A percentile compares a stretch with the other conserved stretches of the same genome.
These are phyloP conservation scores for Acanthisitta chloris DNA, from an alignment of 2,113 vertebrate genomes.

Conservation along the genomic window DNA sequence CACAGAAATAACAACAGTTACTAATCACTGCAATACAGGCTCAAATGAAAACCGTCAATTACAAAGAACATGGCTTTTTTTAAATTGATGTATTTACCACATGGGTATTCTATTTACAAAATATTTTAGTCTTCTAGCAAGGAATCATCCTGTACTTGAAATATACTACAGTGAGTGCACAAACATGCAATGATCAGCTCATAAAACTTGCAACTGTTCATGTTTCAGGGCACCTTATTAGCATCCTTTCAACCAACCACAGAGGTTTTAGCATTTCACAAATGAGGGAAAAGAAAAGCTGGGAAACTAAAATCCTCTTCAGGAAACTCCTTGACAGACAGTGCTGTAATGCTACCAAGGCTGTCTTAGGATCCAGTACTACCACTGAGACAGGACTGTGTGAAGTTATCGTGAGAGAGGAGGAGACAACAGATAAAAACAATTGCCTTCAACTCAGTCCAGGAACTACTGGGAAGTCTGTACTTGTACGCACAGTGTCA, in stretches of 20 bases:
- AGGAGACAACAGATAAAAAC: not conserved
- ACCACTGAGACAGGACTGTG: not conserved
- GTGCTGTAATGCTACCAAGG: rapidly evolving
- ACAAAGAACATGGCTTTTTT: not conserved
- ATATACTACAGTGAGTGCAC: not conserved
- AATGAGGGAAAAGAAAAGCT: not conserved
- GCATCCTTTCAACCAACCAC: not conserved
- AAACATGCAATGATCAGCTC: not conserved
- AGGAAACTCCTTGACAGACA: not conserved
- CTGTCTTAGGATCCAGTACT: not conserved
- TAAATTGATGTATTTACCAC: not conserved
- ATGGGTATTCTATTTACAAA: not conserved
- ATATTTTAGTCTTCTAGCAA: not conserved
- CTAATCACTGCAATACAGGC: not conserved
- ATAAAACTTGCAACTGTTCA: not conserved
- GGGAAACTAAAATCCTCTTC: not conserved
- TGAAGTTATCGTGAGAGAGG: not conserved
- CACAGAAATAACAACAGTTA: not conserved
- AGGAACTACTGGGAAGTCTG: not conserved
- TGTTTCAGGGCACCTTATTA: not conserved
- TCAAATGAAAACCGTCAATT: not conserved
- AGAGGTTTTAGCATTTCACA: not conserved
- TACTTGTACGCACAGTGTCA: not conserved
- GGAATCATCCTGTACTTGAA: not conserved
- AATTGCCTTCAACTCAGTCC: not conserved